Evolutionary conservation across 2,888 invertebrate species (phyloP), one percentile per base, ranked within the genome.

Genomic region (Podabrus alpinus): DNA sequence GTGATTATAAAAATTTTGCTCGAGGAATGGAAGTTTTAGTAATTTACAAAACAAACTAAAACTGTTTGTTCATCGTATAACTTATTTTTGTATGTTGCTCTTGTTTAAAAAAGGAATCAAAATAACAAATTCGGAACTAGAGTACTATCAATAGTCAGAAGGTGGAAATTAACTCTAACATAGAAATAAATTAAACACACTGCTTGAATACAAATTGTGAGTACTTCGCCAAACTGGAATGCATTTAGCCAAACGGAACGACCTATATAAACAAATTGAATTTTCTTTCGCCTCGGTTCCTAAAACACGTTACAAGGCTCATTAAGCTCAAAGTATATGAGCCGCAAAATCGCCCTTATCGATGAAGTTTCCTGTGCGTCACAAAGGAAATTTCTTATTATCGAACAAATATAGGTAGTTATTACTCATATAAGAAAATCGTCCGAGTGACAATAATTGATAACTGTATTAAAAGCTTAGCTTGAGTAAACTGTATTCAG

Each of bases 241-340:
- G 76, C 76, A 73, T 73, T 73, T 76, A 76, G 73, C 76, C 73
- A 76, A 76, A 76, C 76, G 76, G 76, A 76, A 76, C 76, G 76
- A 76, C 76, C 76, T 76, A 76, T 76, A 76, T 76, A 76, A 76
- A 76, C 76, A 76, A 76, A 76, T 76, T 76, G 76, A 76, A 76
- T 76, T 76, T 76, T 76, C 76, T 76, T 76, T 76, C 71, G 76
- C 73, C 73, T 73, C 76, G 76, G 76, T 73, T 76, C 76, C 76
- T 76, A 76, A 76, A 76, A 71, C 76, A 71, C 76, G 76, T 76
- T 76, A 76, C 76, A 76, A 73, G 76, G 76, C 73, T 76, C 76
- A 76, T 76, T 76, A 76, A 76, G 73, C 71, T 61, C 73, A 73
- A 73, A 76, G 73, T 76, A 76, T 76, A 76, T 76, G 76, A 76